A percentile compares a stretch with the other conserved stretches of the same genome.
phyloP scores from a whole-genome alignment of 2,113 vertebrate genomes.

The Girardinichthys multiradiatus region DNA sequence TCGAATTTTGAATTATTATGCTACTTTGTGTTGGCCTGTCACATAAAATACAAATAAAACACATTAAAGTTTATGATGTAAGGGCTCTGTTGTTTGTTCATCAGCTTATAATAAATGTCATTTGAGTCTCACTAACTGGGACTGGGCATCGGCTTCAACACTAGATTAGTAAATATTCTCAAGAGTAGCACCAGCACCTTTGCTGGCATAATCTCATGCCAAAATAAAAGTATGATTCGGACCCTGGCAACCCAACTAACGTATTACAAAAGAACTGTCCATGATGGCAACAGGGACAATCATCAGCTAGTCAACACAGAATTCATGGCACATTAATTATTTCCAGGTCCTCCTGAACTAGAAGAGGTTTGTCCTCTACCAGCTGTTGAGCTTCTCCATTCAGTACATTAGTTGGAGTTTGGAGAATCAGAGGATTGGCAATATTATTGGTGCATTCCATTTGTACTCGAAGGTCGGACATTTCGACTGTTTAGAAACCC shows the following conservation, averaged over 20 bases:
- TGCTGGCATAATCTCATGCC: slow-evolving; percentile 34
- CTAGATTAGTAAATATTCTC: slow-evolving; percentile 17
- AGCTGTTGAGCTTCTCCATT: slow-evolving; percentile 53
- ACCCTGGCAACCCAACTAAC: slow-evolving; percentile 53
- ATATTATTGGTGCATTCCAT: too few relatives aligned
- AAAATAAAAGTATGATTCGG: slow-evolving; percentile 43
- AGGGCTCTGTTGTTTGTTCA: too few relatives aligned
- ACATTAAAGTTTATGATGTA: too few relatives aligned
- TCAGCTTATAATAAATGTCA: too few relatives aligned
- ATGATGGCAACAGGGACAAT: slow-evolving; percentile 48
- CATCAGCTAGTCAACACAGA: slow-evolving; percentile 56
- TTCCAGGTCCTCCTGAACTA: slow-evolving; percentile 42
- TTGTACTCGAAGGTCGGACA: too few relatives aligned
- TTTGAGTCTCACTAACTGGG: slow-evolving; percentile 6
- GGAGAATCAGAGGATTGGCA: slow-evolving; percentile 55
- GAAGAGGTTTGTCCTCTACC: slow-evolving; percentile 47
- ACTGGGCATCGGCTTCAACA: slow-evolving; percentile 24
- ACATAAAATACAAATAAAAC: too few relatives aligned
- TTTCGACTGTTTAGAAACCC: too few relatives aligned
- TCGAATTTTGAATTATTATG: too few relatives aligned
- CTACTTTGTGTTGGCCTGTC: too few relatives aligned
- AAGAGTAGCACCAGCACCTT: slow-evolving; percentile 35
- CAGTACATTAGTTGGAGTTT: slow-evolving; percentile 64
- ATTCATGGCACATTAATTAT: slow-evolving; percentile 61
- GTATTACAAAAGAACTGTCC: slow-evolving; percentile 45